Conservation (phyloP, 1,140 invertebrate genomes). For the Thaumatotibia leucotreta region DNA sequence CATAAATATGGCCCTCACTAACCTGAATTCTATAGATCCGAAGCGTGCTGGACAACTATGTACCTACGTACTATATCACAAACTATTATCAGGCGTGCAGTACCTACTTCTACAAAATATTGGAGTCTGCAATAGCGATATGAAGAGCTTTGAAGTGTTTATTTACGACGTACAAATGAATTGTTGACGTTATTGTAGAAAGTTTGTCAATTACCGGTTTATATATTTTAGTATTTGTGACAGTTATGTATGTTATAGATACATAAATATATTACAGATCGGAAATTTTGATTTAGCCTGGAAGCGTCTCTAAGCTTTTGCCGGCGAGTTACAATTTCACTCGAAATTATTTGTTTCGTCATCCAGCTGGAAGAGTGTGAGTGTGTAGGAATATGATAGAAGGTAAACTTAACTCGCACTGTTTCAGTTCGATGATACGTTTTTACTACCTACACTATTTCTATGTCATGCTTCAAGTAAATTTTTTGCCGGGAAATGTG, state of each 20-base stretch:
- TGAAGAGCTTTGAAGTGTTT: not conserved
- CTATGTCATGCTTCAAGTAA: slow-evolving; percentile 2
- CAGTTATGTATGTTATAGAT: not conserved
- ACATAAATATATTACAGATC: not conserved
- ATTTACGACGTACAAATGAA: not conserved
- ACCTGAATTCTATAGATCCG: not conserved
- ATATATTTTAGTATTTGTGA: too few species aligned
- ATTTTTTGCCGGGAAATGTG: not conserved
- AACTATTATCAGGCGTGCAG: slow-evolving; percentile 5
- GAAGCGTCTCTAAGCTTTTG: not conserved
- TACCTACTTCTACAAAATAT: not conserved
- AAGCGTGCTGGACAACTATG: slow-evolving; percentile 12
- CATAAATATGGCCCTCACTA: slow-evolving; percentile 7
- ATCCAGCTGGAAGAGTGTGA: not conserved
- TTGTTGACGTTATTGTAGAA: not conserved
- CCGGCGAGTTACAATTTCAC: too few species aligned
- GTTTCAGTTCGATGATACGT: not conserved
- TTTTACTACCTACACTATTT: not conserved
- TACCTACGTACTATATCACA: not conserved
- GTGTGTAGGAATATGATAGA: not conserved
- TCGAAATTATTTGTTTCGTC: too few species aligned
- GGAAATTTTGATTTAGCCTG: not conserved
- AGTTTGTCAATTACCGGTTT: too few species aligned
- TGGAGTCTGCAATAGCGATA: not conserved
- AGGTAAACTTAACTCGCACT: not conserved